Base-by-base conservation (phyloP, 2,797 vertebrate species). In the Trichosurus vulpecula region DNA sequence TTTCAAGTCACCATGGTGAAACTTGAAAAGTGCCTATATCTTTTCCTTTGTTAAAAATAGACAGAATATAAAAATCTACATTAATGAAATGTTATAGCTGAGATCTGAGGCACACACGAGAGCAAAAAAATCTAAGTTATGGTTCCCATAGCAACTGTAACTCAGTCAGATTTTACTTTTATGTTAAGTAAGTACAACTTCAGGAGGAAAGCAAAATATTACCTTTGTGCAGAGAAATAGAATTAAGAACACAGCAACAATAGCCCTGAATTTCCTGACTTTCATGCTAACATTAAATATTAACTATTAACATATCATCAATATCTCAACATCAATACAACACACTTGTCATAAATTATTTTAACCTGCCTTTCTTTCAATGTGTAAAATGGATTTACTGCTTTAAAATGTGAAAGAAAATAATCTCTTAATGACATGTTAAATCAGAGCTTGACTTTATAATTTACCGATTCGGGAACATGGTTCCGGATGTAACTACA, bases 151-250 rank as follows among this genome's bases (percentile, higher is more conserved):
- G 97, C 95, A 97, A 98, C 97, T 61, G 91, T 27, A 93, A 95
- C 95, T 94, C 94, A 93, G 92, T 95, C 92, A 95, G 91, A 96
- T 94, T 96, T 98, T 92, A 96, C 96, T 98, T 97, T 97, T 93
- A 96, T 96, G 95, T 94, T 95, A 97, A 97, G 61, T 96, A 95
- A 97, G 96, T 97, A 97, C 97, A 97, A 97, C 95, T 97, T 95
- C 91, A 96, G 95, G 95, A 51, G 66, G n/a, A 97, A 98, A 96
- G 96, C 41, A 96, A 97, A 98, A 94, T 90, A 93, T 56, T 93
- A 95, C 51, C 57, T 95, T 92, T 93, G 58, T 97, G 92, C 58
- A 91, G 94, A 94, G 97, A 87, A 96, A 87, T 66, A 92, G 90
- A 97, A 97, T 90, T 94, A 94, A 94, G 74, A 94, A 93, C 22